Evolutionary conservation across 2,113 vertebrate genomes (phyloP).

Genomic region (Ophiodon elongatus): DNA sequence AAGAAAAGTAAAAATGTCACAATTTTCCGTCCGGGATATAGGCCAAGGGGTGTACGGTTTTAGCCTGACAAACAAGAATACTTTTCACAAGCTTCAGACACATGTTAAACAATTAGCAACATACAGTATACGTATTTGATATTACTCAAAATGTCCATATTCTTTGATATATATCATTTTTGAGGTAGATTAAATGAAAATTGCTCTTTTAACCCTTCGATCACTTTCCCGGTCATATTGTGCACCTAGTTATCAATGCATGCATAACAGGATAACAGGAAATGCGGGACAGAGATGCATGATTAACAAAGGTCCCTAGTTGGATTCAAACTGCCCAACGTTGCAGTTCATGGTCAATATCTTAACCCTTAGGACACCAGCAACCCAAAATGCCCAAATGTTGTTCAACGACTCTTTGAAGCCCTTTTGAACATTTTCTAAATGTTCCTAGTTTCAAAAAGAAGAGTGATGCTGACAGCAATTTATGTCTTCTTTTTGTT

Average conservation of each 20-base stretch:
- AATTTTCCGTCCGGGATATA: not conserved
- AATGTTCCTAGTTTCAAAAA: not conserved
- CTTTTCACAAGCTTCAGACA: not conserved
- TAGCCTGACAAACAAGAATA: not conserved
- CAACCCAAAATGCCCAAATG: not conserved
- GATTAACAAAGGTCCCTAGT: not conserved
- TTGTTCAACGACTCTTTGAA: not conserved
- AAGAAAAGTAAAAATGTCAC: not conserved
- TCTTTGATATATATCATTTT: no score
- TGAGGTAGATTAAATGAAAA: not conserved
- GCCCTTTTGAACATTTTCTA: not conserved
- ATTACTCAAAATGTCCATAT: not conserved
- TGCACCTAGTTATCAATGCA: not conserved
- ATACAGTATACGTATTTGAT: not conserved
- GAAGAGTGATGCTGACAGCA: not conserved
- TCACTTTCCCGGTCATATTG: not conserved
- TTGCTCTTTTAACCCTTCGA: not conserved
- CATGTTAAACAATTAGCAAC: not conserved
- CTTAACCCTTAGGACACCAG: not conserved
- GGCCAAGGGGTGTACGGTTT: not conserved
- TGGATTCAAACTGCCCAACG: not conserved
- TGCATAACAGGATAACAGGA: not conserved
- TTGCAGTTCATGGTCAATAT: not conserved
- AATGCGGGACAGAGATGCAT: not conserved
- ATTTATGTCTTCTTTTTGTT: not conserved